Evolutionary conservation across 2,113 vertebrate genomes (phyloP).

Genomic region (Pantherophis guttatus): DNA sequence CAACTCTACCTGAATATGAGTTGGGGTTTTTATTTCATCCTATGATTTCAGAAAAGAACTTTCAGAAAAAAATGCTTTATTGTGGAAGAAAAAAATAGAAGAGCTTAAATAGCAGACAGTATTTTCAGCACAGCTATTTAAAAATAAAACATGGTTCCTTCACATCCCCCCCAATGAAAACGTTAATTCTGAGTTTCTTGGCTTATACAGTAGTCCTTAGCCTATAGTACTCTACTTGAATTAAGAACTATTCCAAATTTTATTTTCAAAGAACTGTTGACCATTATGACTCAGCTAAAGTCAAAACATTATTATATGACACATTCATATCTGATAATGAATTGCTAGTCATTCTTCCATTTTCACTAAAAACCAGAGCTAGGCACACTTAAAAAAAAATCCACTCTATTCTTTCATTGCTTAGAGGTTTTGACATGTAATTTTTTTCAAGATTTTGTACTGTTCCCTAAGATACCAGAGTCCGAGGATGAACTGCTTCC

Average conservation of each 20-base stretch:
- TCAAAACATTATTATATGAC: slow-evolving; percentile 34
- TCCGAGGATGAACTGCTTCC: not conserved
- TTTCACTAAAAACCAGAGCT: not conserved
- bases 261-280: slow-evolving; percentile 40
- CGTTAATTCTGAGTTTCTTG: not conserved
- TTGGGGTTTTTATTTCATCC: not conserved
- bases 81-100: not conserved
- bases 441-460: not conserved
- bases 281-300: slow-evolving; percentile 66
- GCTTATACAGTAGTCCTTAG: not conserved
- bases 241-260: slow-evolving; percentile 37
- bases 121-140: not conserved
- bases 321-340: slow-evolving; percentile 4
- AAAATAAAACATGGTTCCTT: not conserved
- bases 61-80: not conserved
- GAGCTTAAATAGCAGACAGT: not conserved
- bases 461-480: not conserved
- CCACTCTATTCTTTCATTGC: not conserved
- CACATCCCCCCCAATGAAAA: not conserved
- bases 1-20: not conserved
- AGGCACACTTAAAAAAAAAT: not conserved
- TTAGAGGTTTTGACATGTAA: too few species aligned
- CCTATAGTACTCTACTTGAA: not conserved
- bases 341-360: not conserved
- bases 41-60: not conserved